A percentile compares a stretch with the other conserved stretches of the same genome.
phyloP scores from a whole-genome alignment of 1,140 invertebrate species.

The Eurosta solidaginis region DNA sequence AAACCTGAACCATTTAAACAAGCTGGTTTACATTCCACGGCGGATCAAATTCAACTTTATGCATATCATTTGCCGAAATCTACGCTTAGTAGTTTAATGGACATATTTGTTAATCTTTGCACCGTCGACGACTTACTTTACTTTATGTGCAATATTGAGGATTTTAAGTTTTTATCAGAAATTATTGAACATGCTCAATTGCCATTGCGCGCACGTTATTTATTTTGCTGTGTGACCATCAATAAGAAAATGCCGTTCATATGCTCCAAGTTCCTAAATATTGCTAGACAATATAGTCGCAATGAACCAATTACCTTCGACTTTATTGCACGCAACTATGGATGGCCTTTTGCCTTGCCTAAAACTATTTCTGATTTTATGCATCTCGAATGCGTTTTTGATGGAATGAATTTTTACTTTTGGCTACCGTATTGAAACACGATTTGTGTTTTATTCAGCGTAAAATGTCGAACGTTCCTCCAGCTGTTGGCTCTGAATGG shows the following conservation, averaged over 20 bases:
- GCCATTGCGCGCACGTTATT: no score
- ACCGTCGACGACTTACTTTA: background rate
- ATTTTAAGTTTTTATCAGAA: slow-evolving; percentile 95
- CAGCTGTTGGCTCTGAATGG: no score
- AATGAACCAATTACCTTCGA: slow-evolving; percentile 87
- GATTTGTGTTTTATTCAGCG: background rate
- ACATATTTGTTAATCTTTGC: no score
- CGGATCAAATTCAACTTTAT: no score
- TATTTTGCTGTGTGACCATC: slow-evolving; percentile 96
- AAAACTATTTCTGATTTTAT: slow-evolving; percentile 85
- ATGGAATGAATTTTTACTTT: slow-evolving; percentile 93
- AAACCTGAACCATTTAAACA: slow-evolving; percentile 82
- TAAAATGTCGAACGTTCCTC: no score
- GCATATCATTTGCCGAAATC: no score
- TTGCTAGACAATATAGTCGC: no score
- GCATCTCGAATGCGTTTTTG: slow-evolving; percentile 91
- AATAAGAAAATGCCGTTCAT: slow-evolving; percentile 91
- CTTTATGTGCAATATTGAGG: slow-evolving; percentile 92
- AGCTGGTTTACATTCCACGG: no score
- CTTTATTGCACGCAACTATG: slow-evolving; percentile 83
- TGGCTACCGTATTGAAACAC: slow-evolving; percentile 81
- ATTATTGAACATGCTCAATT: slow-evolving; percentile 95
- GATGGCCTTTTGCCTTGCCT: slow-evolving; percentile 83
- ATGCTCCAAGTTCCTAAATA: slow-evolving; percentile 92
- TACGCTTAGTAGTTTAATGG: no score